phyloP scores from a whole-genome alignment of 2,797 vertebrate species.

The Corythornis leucogaster region DNA sequence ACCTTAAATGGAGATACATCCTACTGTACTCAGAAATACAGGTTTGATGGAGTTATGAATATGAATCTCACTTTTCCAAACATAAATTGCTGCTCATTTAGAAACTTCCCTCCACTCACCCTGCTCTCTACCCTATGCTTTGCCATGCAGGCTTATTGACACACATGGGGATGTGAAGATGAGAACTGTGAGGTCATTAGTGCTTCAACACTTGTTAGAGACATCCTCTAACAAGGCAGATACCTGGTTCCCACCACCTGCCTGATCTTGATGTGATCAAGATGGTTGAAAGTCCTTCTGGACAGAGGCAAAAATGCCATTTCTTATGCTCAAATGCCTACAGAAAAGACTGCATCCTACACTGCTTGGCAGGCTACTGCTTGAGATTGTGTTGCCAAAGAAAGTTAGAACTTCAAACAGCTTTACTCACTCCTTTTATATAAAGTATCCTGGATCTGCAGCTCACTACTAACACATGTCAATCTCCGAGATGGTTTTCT shows the following conservation, averaged over 20 bases:
- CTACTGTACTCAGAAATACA: not conserved
- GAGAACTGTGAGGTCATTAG: not conserved
- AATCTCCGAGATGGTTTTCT: not conserved
- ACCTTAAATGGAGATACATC: not conserved
- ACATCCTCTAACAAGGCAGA: not conserved
- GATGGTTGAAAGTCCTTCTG: not conserved
- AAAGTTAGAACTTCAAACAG: constrained; percentile 47
- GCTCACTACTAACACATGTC: not conserved
- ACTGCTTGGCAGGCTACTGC: not conserved
- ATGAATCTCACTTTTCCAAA: constrained; percentile 18
- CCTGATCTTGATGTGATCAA: not conserved
- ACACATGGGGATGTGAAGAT: rapidly evolving
- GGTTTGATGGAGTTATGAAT: not conserved
- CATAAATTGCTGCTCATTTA: constrained; percentile 14
- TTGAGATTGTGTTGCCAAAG: constrained; percentile 5
- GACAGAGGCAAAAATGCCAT: not conserved
- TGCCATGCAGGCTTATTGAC: not conserved
- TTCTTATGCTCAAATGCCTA: not conserved
- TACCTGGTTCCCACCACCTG: not conserved
- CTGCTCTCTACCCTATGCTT: not conserved
- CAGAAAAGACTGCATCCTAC: not conserved
- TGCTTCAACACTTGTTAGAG: not conserved
- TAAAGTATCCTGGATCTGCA: constrained; percentile 24
- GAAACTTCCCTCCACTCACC: not conserved
- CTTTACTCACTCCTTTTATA: constrained; percentile 3